phyloP scores from a whole-genome alignment of 1,140 invertebrate species.

The Ostrea denselamellosa region DNA sequence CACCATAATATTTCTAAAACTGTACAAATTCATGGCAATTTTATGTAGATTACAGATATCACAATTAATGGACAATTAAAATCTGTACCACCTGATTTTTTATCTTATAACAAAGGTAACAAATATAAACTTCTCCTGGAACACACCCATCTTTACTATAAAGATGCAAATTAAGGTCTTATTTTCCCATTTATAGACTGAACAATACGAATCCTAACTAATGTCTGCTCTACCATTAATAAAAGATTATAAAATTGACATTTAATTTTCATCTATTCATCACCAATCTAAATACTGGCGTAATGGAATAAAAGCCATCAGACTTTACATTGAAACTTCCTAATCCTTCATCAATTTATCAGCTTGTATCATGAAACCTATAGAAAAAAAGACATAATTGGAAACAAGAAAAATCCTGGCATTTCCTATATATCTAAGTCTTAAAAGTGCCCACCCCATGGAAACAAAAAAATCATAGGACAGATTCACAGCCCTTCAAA shows the following conservation, averaged over 20 bases:
- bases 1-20: constrained; percentile 2
- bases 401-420: background rate
- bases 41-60: constrained; percentile 12
- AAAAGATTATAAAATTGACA: background rate
- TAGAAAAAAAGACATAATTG: constrained; percentile 9
- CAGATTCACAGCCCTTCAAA: background rate
- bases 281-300: background rate
- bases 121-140: background rate
- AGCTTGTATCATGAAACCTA: constrained; percentile 13
- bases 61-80: constrained; percentile 9
- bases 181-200: background rate
- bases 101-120: background rate
- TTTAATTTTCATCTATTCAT: constrained; percentile 34
- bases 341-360: constrained; percentile 14
- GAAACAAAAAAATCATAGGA: background rate
- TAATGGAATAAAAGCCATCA: background rate
- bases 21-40: constrained; percentile 24
- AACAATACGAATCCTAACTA: background rate
- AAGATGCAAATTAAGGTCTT: background rate
- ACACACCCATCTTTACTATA: constrained; percentile 15
- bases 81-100: background rate
- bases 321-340: background rate
- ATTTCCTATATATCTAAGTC: constrained; percentile 30
- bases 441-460: background rate
- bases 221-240: constrained; percentile 3